Evolutionary conservation across 1,140 invertebrate species (phyloP).

Genomic region (Pogonomyrmex barbatus): DNA sequence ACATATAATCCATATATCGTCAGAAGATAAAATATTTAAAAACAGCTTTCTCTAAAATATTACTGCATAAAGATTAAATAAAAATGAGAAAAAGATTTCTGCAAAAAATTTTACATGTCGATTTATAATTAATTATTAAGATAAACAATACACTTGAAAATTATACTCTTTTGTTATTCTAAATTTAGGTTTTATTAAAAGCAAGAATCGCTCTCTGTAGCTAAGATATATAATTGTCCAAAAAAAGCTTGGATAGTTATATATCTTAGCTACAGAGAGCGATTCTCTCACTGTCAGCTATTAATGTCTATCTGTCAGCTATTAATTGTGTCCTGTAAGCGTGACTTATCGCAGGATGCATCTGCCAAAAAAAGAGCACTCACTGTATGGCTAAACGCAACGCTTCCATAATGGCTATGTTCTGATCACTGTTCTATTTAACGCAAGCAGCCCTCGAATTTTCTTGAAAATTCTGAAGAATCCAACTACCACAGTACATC

Average conservation of each 20-base stretch:
- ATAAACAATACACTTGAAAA: constrained; percentile 1
- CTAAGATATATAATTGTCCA: background rate
- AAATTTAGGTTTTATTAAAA: background rate
- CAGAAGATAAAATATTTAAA: background rate
- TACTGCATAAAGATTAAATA: background rate
- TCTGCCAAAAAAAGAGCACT: constrained; percentile 68
- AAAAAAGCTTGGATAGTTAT: background rate
- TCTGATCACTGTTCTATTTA: constrained; percentile 25
- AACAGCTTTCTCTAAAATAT: background rate
- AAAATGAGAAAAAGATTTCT: background rate
- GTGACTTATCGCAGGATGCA: background rate
- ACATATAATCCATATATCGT: background rate
- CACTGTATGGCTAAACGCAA: constrained; percentile 83
- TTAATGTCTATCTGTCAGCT: background rate
- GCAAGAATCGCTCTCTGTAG: background rate
- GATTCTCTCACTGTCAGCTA: background rate
- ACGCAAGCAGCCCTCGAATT: background rate
- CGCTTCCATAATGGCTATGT: constrained; percentile 79
- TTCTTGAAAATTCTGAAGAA: constrained; percentile 3
- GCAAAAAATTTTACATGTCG: background rate
- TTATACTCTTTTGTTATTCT: background rate
- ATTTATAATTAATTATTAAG: background rate
- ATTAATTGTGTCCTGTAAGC: background rate
- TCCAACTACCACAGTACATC: constrained; percentile 53
- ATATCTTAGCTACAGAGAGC: background rate